Conservation (phyloP, 1,140 invertebrate genomes). For the Cryptotermes secundus region DNA sequence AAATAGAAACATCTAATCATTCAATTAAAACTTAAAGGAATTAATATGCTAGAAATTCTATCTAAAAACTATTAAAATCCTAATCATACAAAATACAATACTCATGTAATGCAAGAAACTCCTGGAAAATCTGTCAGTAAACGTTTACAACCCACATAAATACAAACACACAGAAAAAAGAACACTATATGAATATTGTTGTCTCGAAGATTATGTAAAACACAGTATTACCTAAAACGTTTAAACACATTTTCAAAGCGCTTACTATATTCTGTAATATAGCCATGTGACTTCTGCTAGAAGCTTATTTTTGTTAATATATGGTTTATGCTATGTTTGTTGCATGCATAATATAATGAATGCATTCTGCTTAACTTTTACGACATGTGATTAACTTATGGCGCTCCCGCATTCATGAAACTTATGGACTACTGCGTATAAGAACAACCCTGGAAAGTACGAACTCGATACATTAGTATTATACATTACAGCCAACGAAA, state of each 20-base stretch:
- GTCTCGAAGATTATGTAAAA: constrained; percentile 25
- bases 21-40: background rate
- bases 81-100: constrained; percentile 9
- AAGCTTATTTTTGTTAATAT: constrained; percentile 7
- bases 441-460: constrained; percentile 25
- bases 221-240: constrained; percentile 22
- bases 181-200: constrained; percentile 22
- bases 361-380: constrained; percentile 21
- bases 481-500: constrained; percentile 31
- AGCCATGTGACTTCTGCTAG: constrained; percentile 13
- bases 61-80: constrained; percentile 7
- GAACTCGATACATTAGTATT: constrained; percentile 28
- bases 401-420: constrained; percentile 7
- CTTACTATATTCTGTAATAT: constrained; percentile 21
- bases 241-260: constrained; percentile 18
- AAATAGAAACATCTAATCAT: constrained; percentile 1
- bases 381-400: constrained; percentile 21
- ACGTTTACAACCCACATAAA: constrained; percentile 33
- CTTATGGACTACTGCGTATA: constrained; percentile 24
- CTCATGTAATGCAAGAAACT: constrained; percentile 34
- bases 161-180: constrained; percentile 34
- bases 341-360: constrained; percentile 21
- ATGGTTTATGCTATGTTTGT: background rate
- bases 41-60: background rate
- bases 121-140: constrained; percentile 23